A percentile compares a stretch with the other conserved stretches of the same genome.
phyloP scores from a whole-genome alignment of 2,797 vertebrate genomes.

The Babyrousa celebensis region DNA sequence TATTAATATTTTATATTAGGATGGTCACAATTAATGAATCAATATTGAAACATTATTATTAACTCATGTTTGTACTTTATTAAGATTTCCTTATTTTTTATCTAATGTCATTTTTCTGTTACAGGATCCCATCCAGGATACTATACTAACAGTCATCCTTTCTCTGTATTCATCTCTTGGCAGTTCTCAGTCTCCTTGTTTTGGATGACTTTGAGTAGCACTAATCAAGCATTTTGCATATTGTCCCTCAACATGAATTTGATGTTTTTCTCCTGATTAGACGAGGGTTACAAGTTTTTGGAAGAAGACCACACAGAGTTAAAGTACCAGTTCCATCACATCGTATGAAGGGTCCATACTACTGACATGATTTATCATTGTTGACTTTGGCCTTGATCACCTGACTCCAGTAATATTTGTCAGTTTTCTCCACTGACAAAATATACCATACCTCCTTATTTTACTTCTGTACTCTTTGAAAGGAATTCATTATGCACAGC shows the following conservation, averaged over 20 bases:
- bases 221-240: not conserved
- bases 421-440: not conserved
- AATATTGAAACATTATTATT: not conserved
- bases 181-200: not conserved
- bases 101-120: not conserved
- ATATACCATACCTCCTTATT: not conserved
- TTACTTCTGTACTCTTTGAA: not conserved
- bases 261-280: not conserved
- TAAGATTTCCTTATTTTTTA: conserved; percentile 17
- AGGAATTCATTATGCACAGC: not conserved
- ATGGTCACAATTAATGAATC: not conserved
- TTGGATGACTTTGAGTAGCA: not conserved
- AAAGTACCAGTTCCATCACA: not conserved
- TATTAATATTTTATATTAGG: not conserved
- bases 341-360: not conserved
- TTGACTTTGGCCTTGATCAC: not conserved
- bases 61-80: not conserved
- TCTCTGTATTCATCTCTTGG: not conserved
- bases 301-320: not conserved
- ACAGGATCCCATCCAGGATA: not conserved
- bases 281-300: not conserved
- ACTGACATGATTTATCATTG: not conserved
- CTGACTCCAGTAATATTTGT: not conserved
- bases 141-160: not conserved
- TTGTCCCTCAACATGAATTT: not conserved